phyloP scores from a whole-genome alignment of 2,113 vertebrate species.

The Chlorocebus sabaeus region DNA sequence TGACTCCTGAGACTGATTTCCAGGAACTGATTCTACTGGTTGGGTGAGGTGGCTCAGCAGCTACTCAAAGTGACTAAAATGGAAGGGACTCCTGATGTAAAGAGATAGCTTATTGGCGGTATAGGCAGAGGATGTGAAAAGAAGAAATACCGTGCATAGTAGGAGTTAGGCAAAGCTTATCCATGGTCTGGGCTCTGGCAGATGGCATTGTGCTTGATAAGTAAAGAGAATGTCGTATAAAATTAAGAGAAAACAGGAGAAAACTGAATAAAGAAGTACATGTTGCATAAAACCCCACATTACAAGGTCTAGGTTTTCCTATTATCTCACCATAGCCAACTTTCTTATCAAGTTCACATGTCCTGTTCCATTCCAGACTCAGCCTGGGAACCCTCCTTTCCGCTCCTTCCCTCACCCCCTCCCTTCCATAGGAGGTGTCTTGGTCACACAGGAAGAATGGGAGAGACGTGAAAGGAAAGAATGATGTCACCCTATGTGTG shows the following conservation, averaged over 20 bases:
- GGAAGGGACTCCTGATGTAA: not conserved
- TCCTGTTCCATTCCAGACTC: not conserved
- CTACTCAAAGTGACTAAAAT: not conserved
- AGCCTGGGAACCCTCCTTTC: not conserved
- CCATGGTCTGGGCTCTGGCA: not conserved
- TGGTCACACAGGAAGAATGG: not conserved
- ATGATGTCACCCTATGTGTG: not conserved
- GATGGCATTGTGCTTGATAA: not conserved
- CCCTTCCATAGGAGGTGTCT: not conserved
- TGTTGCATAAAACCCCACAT: not conserved
- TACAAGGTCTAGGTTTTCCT: not conserved
- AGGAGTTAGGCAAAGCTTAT: not conserved
- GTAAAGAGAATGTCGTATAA: not conserved
- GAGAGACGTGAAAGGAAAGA: not conserved
- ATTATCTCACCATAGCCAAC: not conserved
- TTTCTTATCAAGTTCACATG: not conserved
- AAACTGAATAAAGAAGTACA: not conserved
- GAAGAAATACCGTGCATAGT: not conserved
- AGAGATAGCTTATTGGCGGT: not conserved
- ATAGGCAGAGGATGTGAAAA: not conserved
- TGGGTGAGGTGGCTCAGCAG: not conserved
- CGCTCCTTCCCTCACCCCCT: not conserved
- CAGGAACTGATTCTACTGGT: not conserved
- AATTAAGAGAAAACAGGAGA: slow-evolving; percentile 14
- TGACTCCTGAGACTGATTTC: not conserved